phyloP scores from a whole-genome alignment of 2,797 vertebrate genomes.

The Phrynocephalus vlangalii region DNA sequence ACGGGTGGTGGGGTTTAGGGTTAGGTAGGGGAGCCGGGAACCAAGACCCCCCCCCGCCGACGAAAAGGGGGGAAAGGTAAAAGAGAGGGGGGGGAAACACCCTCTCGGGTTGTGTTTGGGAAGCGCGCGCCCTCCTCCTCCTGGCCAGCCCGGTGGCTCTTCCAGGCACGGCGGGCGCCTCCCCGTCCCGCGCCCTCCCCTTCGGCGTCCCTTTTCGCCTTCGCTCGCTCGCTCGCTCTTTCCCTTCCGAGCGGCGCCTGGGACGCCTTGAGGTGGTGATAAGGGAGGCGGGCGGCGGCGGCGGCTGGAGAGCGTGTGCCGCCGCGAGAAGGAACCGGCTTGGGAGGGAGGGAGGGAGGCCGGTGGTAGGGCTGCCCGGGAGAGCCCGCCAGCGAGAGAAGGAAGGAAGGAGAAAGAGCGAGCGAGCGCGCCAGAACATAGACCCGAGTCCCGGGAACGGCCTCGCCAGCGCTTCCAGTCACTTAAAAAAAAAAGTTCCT shows the following conservation, averaged over 20 bases:
- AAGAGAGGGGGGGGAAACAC: constrained; percentile 39
- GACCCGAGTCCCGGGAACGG: not conserved
- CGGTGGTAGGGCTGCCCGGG: not conserved
- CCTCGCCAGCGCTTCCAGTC: not conserved
- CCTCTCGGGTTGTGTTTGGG: constrained; percentile 44
- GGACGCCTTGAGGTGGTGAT: constrained; percentile 54
- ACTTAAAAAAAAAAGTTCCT: constrained; percentile 68
- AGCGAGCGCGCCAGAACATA: constrained; percentile 6
- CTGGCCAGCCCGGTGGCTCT: constrained; percentile 27
- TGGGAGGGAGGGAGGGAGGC: constrained; percentile 22
- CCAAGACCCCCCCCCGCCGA: constrained; percentile 41
- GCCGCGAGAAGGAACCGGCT: constrained; percentile 26
- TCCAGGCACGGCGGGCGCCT: constrained; percentile 34
- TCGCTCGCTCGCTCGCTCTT: constrained; percentile 27
- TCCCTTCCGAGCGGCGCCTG: constrained; percentile 52
- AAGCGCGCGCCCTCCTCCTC: constrained; percentile 17
- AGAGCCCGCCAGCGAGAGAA: too few species aligned
- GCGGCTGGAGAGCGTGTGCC: constrained; percentile 41
- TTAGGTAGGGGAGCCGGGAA: constrained; percentile 62
- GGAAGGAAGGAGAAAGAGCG: not conserved
- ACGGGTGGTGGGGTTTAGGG: constrained; percentile 43
- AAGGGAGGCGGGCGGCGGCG: constrained; percentile 41
- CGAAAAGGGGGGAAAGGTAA: constrained; percentile 34
- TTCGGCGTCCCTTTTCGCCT: constrained; percentile 7
- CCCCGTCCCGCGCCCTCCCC: constrained; percentile 15